Conservation (phyloP, 2,113 vertebrate species). For the Camelus bactrianus region DNA sequence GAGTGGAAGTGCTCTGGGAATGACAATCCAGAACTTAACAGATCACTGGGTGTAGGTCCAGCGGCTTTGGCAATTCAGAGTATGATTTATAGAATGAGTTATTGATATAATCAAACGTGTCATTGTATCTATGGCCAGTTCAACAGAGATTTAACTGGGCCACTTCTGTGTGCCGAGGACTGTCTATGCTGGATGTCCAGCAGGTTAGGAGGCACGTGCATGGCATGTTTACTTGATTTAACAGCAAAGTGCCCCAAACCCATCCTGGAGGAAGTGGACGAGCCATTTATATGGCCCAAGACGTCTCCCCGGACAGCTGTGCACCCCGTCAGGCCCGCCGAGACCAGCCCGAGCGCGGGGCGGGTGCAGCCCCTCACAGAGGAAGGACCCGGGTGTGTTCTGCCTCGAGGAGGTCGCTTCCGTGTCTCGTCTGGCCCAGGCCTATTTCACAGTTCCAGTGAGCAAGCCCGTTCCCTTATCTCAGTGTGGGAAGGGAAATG, state of each 20-base stretch:
- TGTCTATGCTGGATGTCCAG: background rate
- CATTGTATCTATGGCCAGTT: background rate
- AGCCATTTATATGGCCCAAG: background rate
- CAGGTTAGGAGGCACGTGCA: background rate
- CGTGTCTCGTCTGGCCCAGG: background rate
- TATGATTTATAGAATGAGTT: slow-evolving; percentile 36
- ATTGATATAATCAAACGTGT: background rate
- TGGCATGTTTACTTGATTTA: background rate
- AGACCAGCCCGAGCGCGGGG: background rate
- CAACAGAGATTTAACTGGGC: slow-evolving; percentile 16
- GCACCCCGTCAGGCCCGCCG: background rate
- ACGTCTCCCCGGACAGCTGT: background rate
- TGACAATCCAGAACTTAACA: background rate
- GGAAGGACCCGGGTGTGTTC: background rate
- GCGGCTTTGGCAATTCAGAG: background rate
- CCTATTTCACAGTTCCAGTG: background rate
- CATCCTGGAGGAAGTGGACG: background rate
- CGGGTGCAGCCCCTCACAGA: background rate
- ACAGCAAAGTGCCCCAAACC: background rate
- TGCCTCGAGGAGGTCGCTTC: slow-evolving; percentile 8
- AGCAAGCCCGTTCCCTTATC: background rate
- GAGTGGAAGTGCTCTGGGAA: background rate
- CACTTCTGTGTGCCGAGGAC: background rate
- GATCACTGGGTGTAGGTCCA: background rate
- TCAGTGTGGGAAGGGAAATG: background rate